Conservation (phyloP, 1,140 invertebrate species). For the Drosophila paulistorum region DNA sequence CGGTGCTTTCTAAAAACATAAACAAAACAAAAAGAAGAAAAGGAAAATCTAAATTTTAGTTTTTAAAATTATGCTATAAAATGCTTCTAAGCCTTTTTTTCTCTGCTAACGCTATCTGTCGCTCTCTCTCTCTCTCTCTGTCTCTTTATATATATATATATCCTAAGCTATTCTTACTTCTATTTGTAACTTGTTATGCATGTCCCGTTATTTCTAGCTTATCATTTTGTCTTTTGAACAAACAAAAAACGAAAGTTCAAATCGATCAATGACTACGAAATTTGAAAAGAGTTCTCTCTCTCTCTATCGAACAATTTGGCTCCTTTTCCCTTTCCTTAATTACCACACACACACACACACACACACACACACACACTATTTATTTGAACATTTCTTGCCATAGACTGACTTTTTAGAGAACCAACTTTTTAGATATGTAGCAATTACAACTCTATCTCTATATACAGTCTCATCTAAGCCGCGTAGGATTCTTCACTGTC, state of each 20-base stretch:
- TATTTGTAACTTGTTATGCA: slow-evolving; percentile 72
- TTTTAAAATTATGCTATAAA: slow-evolving; percentile 45
- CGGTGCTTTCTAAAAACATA: slow-evolving; percentile 50
- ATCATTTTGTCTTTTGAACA: slow-evolving; percentile 46
- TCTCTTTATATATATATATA: background rate
- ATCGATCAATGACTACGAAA: slow-evolving; percentile 37
- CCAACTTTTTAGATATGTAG: background rate
- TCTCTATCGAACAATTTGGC: slow-evolving; percentile 44
- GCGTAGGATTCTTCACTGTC: slow-evolving; percentile 73
- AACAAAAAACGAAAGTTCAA: slow-evolving; percentile 22
- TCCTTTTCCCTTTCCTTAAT: slow-evolving; percentile 22
- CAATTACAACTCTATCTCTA: slow-evolving; percentile 18
- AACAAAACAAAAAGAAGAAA: slow-evolving; percentile 30
- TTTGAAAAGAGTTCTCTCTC: slow-evolving; percentile 75
- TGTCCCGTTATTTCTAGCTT: slow-evolving; percentile 58
- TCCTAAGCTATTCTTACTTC: slow-evolving; percentile 31
- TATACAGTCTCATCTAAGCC: slow-evolving; percentile 46
- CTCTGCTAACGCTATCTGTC: slow-evolving; percentile 40
- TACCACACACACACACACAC: slow-evolving; percentile 8
- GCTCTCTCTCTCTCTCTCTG: slow-evolving; percentile 43
- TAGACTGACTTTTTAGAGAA: slow-evolving; percentile 27
- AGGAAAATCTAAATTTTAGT: slow-evolving; percentile 36
- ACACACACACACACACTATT: slow-evolving; percentile 16
- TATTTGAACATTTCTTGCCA: slow-evolving; percentile 37
- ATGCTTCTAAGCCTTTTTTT: slow-evolving; percentile 10